phyloP scores from a whole-genome alignment of 2,113 vertebrate genomes.

The Sitta europaea region DNA sequence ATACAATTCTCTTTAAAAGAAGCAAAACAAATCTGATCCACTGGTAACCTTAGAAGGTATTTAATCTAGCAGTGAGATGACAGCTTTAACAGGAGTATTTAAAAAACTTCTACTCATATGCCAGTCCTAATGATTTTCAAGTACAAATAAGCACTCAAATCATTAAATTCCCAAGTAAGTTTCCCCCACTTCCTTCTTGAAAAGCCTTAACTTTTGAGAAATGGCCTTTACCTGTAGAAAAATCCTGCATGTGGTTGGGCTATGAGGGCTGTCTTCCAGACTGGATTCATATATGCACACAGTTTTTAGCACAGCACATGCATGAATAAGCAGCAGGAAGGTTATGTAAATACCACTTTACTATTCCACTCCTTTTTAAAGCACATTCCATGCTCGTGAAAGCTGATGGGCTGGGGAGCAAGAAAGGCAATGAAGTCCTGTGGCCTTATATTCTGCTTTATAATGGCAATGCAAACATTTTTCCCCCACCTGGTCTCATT shows the following conservation, averaged over 20 bases:
- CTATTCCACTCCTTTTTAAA: neutral
- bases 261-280: neutral
- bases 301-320: neutral
- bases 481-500: neutral
- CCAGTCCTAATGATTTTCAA: neutral
- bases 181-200: neutral
- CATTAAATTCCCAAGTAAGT: neutral
- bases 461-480: neutral
- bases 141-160: neutral
- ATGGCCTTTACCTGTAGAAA: neutral
- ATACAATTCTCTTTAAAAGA: constrained; percentile 52
- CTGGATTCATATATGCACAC: neutral
- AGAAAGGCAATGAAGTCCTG: neutral
- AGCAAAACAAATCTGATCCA: constrained; percentile 63
- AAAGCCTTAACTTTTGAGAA: neutral
- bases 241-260: neutral
- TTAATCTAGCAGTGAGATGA: constrained; percentile 36
- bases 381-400: neutral
- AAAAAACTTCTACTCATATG: neutral
- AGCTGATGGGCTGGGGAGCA: neutral
- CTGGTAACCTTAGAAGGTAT: constrained; percentile 62
- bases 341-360: neutral
- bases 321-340: neutral
- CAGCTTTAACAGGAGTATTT: constrained; percentile 21
- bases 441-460: neutral